phyloP scores from a whole-genome alignment of 2,113 vertebrate genomes.

The Meriones unguiculatus region DNA sequence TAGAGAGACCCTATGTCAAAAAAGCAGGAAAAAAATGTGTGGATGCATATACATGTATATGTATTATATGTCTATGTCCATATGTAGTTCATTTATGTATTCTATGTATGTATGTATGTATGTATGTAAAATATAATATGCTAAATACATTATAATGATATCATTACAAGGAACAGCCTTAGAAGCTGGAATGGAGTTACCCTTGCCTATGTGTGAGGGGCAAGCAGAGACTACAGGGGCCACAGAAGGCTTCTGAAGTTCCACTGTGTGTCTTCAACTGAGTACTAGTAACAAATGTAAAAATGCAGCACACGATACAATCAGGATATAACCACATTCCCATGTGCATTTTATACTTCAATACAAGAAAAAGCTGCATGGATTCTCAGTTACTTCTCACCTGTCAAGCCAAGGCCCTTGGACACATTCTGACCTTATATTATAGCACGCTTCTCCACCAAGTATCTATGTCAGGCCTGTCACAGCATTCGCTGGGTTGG shows the following conservation, averaged over 20 bases:
- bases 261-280: not conserved
- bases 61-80: not conserved
- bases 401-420: not conserved
- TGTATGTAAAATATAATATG: not conserved
- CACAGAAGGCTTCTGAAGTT: not conserved
- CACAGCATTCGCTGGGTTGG: not conserved
- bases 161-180: not conserved
- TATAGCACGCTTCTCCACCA: not conserved
- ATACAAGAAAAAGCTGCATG: conserved; percentile 8
- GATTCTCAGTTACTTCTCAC: not conserved
- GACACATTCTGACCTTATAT: not conserved
- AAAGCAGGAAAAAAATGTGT: not conserved
- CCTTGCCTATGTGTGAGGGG: not conserved
- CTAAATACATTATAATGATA: not conserved
- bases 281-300: not conserved
- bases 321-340: not conserved
- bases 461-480: not conserved
- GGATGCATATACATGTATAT: no score
- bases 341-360: not conserved
- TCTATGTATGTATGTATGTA: not conserved
- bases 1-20: not conserved
- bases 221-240: not conserved
- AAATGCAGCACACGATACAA: not conserved
- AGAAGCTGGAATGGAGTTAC: not conserved
- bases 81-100: not conserved